Evolutionary conservation across 2,113 vertebrate species (phyloP).

Genomic region (Scomber colias): DNA sequence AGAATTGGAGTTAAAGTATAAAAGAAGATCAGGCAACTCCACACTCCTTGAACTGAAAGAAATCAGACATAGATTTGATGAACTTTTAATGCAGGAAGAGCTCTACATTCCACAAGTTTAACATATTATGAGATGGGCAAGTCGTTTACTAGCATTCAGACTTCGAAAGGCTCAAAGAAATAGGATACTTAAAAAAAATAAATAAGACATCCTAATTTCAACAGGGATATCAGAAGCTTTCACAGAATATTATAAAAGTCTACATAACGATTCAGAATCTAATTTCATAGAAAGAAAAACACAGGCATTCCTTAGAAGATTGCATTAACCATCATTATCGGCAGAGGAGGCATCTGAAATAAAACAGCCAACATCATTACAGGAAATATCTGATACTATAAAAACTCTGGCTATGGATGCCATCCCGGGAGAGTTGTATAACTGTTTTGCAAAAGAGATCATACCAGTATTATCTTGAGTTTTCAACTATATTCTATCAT

Average conservation of each 20-base stretch:
- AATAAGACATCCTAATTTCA: neutral
- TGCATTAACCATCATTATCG: neutral
- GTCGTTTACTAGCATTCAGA: neutral
- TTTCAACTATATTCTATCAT: too few species aligned
- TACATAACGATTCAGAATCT: neutral
- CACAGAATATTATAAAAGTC: neutral
- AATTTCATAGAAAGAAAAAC: too few species aligned
- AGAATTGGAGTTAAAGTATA: neutral
- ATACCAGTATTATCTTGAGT: too few species aligned
- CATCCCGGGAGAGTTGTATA: too few species aligned
- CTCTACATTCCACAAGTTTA: neutral
- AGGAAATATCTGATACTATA: too few species aligned
- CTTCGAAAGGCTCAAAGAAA: neutral
- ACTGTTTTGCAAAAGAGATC: too few species aligned
- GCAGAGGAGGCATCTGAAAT: neutral
- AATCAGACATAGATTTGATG: neutral
- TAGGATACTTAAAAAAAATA: neutral
- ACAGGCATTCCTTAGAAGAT: neutral
- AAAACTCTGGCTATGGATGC: too few species aligned
- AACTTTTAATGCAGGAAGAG: slow-evolving; percentile 11
- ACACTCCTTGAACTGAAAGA: neutral
- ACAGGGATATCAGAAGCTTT: neutral
- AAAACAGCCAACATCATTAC: neutral
- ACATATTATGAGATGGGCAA: slow-evolving; percentile 28
- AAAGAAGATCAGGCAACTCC: neutral